These are phyloP conservation scores for Athalia rosae DNA, from an alignment of 2,888 invertebrate species.

Conservation along the genomic window DNA sequence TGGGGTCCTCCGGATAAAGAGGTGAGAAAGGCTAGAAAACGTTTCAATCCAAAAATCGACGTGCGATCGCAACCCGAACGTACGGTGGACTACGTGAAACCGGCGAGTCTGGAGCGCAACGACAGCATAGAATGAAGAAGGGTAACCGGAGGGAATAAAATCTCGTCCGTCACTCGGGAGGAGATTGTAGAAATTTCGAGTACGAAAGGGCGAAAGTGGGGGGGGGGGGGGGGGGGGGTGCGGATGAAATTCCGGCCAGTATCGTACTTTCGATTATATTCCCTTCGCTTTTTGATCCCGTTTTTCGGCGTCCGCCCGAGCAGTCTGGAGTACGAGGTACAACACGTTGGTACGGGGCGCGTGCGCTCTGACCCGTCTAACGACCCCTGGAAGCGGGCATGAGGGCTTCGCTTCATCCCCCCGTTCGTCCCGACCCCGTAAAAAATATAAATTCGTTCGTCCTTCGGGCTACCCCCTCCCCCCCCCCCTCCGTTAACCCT, in stretches of 20 bases:
- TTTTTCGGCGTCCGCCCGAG: too few species aligned
- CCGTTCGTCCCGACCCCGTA: conserved; percentile 2
- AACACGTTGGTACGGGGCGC: conserved; percentile 2
- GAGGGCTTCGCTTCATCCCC: conserved; percentile 2
- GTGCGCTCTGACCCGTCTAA: conserved; percentile 22
- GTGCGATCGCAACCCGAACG: conserved; percentile 26
- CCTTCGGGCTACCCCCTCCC: conserved; percentile 19
- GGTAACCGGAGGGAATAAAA: not conserved
- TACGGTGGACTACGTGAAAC: conserved; percentile 24
- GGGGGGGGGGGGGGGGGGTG: too few species aligned
- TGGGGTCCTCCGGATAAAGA: conserved; percentile 35
- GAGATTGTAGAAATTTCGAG: not conserved
- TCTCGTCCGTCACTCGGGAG: not conserved
- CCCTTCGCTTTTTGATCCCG: too few species aligned
- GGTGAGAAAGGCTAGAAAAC: conserved; percentile 33
- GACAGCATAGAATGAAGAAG: not conserved
- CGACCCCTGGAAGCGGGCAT: conserved; percentile 22
- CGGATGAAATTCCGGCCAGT: too few species aligned
- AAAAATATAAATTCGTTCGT: not conserved
- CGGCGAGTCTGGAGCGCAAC: not conserved
- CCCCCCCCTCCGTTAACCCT: conserved; percentile 25
- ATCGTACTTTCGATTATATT: too few species aligned
- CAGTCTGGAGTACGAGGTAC: conserved; percentile 24
- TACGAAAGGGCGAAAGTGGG: not conserved
- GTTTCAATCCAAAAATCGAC: conserved; percentile 28